Conservation (phyloP, 1,140 invertebrate species). For the Delia radicum region DNA sequence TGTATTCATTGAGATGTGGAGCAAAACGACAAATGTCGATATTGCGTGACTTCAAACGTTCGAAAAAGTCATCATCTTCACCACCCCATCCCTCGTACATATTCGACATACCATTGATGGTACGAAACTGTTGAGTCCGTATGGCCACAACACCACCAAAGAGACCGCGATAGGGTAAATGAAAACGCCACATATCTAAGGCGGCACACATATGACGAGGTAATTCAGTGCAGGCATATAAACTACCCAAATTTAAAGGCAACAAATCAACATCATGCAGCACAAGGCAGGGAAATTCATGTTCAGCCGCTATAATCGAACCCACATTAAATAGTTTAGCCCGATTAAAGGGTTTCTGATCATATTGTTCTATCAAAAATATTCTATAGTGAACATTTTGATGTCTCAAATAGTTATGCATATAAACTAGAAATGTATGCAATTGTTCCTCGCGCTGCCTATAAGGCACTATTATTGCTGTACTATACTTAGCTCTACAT, state of each 20-base stretch:
- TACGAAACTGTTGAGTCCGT: conserved; percentile 68
- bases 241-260: conserved; percentile 83
- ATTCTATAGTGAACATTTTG: conserved; percentile 82
- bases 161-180: conserved; percentile 71
- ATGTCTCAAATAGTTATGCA: conserved; percentile 85
- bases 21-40: conserved; percentile 70
- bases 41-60: conserved; percentile 59
- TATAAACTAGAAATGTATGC: conserved; percentile 77
- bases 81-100: conserved; percentile 85
- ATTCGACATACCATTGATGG: conserved; percentile 86
- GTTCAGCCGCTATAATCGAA: conserved; percentile 72
- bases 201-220: conserved; percentile 93
- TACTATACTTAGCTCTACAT: conserved; percentile 74
- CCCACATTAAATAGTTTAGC: conserved; percentile 94
- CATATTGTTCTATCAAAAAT: conserved; percentile 87
- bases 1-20: conserved; percentile 71
- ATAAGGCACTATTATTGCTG: conserved; percentile 88
- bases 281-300: conserved; percentile 83
- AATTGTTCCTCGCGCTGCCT: conserved; percentile 81
- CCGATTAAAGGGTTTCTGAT: conserved; percentile 81
- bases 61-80: conserved; percentile 88
- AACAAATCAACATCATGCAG: conserved; percentile 95
- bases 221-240: conserved; percentile 85
- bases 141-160: conserved; percentile 80
- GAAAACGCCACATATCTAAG: conserved; percentile 83